A percentile compares a stretch with the other conserved stretches of the same genome.
These are phyloP conservation scores for Falco biarmicus DNA, from an alignment of 2,797 vertebrate species.

Conservation along the genomic window DNA sequence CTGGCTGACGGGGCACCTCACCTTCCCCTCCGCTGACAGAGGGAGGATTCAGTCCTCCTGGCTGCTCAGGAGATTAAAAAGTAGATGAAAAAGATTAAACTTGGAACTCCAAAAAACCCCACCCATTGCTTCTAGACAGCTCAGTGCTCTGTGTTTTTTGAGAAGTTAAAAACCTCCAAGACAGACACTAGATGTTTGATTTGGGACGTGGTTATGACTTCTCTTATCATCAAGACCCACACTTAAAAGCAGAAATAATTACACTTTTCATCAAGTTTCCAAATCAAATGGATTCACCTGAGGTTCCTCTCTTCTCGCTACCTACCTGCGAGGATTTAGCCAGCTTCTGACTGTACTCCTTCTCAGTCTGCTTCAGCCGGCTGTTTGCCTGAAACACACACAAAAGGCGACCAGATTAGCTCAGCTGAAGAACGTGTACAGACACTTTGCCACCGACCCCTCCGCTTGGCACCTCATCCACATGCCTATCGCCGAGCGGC, in stretches of 20 bases:
- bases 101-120: background rate
- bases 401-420: conserved; percentile 78
- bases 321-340: conserved; percentile 87
- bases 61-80: background rate
- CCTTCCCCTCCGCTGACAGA: background rate
- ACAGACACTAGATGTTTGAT: background rate
- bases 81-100: background rate
- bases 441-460: conserved; percentile 82
- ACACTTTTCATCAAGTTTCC: background rate
- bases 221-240: background rate
- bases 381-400: conserved; percentile 85
- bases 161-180: background rate
- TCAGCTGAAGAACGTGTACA: conserved; percentile 74
- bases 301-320: background rate
- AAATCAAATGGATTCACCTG: background rate
- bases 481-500: conserved; percentile 78
- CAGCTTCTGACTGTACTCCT: conserved; percentile 87
- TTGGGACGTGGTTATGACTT: background rate
- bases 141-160: background rate
- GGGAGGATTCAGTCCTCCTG: background rate
- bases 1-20: background rate
- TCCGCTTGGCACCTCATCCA: conserved; percentile 82
- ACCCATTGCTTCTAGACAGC: background rate
- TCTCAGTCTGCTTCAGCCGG: conserved; percentile 90
- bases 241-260: background rate